A percentile compares a stretch with the other conserved stretches of the same genome.
Conservation (phyloP, 2,888 invertebrate species). For the Allygus modestus region DNA sequence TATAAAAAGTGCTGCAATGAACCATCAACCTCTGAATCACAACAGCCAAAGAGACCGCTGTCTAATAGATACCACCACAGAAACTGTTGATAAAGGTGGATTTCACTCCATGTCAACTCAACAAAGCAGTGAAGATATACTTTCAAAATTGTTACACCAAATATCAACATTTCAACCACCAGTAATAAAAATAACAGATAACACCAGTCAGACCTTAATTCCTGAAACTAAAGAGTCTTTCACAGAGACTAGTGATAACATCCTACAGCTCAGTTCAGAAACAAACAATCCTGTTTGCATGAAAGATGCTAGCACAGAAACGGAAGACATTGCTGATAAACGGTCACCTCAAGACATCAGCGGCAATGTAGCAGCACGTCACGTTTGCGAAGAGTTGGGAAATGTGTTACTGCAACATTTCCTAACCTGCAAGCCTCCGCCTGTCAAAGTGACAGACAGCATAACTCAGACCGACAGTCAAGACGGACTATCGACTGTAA, state of each 20-base stretch:
- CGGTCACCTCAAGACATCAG: not conserved
- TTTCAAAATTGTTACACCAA: conserved; percentile 37
- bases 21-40: conserved; percentile 6
- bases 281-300: not conserved
- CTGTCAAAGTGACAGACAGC: conserved; percentile 17
- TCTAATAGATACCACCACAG: conserved; percentile 13
- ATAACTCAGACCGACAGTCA: conserved; percentile 10
- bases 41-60: conserved; percentile 10
- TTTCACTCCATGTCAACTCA: not conserved
- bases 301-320: conserved; percentile 33
- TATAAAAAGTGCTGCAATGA: not conserved
- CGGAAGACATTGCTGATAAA: conserved; percentile 26
- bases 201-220: conserved; percentile 17
- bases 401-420: conserved; percentile 41
- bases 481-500: not conserved
- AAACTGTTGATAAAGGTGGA: not conserved
- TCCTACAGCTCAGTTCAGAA: not conserved
- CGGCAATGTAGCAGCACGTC: not conserved
- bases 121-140: conserved; percentile 24
- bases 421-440: conserved; percentile 31
- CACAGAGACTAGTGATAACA: conserved; percentile 32
- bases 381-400: conserved; percentile 38
- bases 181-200: conserved; percentile 30
- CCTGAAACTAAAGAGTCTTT: conserved; percentile 49
- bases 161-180: conserved; percentile 37